Percentiles rank a stretch among this genome's conserved stretches.
These are phyloP conservation scores for Drosophila pallidifrons DNA, from an alignment of 1,140 invertebrate species.

Conservation along the genomic window DNA sequence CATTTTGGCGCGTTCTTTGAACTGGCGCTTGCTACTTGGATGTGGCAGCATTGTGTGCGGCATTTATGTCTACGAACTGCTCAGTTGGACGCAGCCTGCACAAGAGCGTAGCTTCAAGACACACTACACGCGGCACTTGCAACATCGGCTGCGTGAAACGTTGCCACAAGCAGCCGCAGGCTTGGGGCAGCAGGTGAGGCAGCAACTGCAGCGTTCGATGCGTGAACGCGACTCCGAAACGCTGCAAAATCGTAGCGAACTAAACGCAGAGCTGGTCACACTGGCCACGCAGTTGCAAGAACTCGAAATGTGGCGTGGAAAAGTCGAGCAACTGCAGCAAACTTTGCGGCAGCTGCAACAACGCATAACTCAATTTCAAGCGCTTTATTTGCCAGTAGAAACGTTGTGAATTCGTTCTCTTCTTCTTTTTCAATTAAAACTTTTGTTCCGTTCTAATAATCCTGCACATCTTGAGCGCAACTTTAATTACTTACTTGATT, in stretches of 20 bases:
- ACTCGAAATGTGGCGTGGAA: constrained; percentile 4
- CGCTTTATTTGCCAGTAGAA: constrained; percentile 32
- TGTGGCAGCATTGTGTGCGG: constrained; percentile 93
- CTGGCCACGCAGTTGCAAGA: not conserved
- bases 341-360: constrained; percentile 25
- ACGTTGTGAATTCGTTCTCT: constrained; percentile 9
- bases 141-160: constrained; percentile 93
- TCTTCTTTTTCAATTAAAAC: constrained; percentile 39
- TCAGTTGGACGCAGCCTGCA: constrained; percentile 98
- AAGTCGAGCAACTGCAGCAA: constrained; percentile 9
- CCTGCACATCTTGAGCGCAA: constrained; percentile 33
- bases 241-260: constrained; percentile 4
- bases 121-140: constrained; percentile 98
- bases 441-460: constrained; percentile 24
- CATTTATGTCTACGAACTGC: constrained; percentile 96
- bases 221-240: not conserved
- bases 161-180: constrained; percentile 98
- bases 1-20: constrained; percentile 96
- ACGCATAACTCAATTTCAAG: constrained; percentile 44
- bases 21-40: constrained; percentile 95
- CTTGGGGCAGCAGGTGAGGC: constrained; percentile 95
- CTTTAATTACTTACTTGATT: constrained; percentile 75
- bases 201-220: constrained; percentile 42
- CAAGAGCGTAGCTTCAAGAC: constrained; percentile 97
- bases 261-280: not conserved